These are phyloP conservation scores for Acipenser ruthenus DNA, from an alignment of 2,797 vertebrate species.

Conservation along the genomic window DNA sequence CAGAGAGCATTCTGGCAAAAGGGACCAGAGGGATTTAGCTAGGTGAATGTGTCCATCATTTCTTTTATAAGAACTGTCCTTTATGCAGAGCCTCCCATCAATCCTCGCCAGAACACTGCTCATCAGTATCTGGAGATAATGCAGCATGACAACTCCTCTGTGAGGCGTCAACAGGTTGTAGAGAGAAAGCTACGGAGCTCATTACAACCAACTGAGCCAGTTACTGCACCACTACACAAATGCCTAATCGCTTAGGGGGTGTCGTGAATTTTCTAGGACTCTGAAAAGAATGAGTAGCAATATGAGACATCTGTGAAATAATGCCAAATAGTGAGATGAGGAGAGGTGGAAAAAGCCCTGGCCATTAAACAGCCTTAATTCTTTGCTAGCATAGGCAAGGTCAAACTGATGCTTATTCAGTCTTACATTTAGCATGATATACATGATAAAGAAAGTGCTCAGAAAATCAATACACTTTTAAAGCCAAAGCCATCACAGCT, in stretches of 20 bases:
- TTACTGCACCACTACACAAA: conserved; percentile 25
- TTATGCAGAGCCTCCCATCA: conserved; percentile 3
- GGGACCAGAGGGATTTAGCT: conserved; percentile 9
- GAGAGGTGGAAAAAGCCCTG: neutral
- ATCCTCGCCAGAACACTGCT: neutral
- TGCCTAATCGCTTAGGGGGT: conserved; percentile 21
- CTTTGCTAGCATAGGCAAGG: conserved; percentile 8
- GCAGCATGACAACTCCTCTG: conserved; percentile 12
- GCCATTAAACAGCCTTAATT: neutral
- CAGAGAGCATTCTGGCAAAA: neutral
- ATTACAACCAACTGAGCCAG: conserved; percentile 8
- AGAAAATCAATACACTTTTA: conserved; percentile 35
- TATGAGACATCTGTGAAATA: neutral
- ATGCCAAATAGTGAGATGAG: neutral
- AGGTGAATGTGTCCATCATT: conserved; percentile 11
- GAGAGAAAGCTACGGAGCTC: conserved; percentile 4
- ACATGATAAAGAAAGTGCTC: conserved; percentile 24
- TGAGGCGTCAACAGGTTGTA: conserved; percentile 11
- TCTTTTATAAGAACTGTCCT: conserved; percentile 1
- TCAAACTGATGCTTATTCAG: conserved; percentile 34
- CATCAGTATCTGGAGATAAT: neutral
- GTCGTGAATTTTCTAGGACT: conserved; percentile 6
- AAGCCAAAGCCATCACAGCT: conserved; percentile 3
- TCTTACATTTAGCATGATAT: conserved; percentile 30
- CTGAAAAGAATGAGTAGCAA: conserved; percentile 5